Evolutionary conservation across 2,797 vertebrate genomes (phyloP).

Genomic region (Enteromius thamalakanensis): DNA sequence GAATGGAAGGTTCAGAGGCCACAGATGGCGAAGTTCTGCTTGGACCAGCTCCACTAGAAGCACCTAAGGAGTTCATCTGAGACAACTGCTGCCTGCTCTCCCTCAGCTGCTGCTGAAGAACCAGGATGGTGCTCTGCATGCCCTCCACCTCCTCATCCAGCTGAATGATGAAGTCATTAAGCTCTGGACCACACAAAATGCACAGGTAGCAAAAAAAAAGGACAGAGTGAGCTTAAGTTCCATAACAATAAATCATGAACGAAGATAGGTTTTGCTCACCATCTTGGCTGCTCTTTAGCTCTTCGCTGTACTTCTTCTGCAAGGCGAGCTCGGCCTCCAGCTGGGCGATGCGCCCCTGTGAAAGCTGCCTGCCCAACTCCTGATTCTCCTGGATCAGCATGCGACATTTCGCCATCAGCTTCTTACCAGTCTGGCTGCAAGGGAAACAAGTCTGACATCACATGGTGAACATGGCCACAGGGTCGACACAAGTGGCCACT

Average conservation of each 20-base stretch:
- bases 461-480: conserved; percentile 79
- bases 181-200: conserved; percentile 60
- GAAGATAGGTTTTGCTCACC: conserved; percentile 80
- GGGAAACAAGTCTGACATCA: conserved; percentile 98
- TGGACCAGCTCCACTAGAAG: conserved; percentile 72
- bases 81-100: conserved; percentile 83
- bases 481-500: conserved; percentile 55
- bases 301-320: conserved; percentile 99
- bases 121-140: conserved; percentile 89
- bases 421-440: conserved; percentile 99
- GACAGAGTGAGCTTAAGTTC: conserved; percentile 47
- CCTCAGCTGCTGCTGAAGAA: conserved; percentile 87
- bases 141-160: conserved; percentile 89
- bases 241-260: conserved; percentile 20
- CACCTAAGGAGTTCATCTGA: conserved; percentile 80
- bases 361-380: conserved; percentile 98
- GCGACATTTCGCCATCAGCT: conserved; percentile 99
- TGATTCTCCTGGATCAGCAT: conserved; percentile 99
- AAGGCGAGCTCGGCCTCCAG: conserved; percentile 98
- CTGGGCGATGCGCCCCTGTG: conserved; percentile 98
- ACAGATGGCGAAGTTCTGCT: conserved; percentile 75
- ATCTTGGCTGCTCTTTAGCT: conserved; percentile 99
- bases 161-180: conserved; percentile 91
- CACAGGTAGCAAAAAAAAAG: not conserved
- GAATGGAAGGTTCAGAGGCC: conserved; percentile 76